Conservation (phyloP, 2,797 vertebrate genomes). For the Vultur gryphus region DNA sequence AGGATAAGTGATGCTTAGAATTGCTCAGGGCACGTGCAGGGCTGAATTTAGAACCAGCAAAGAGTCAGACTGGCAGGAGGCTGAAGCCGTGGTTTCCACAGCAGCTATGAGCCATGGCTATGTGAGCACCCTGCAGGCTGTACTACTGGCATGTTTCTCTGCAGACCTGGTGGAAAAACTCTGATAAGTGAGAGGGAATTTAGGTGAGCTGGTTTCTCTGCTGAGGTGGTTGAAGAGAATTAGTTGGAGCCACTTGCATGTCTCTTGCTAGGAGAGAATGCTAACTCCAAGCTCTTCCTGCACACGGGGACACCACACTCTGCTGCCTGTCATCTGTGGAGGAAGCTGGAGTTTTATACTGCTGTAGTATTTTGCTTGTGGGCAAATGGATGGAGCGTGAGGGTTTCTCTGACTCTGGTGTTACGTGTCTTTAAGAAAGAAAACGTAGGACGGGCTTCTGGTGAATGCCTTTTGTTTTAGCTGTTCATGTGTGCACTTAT, state of each 20-base stretch:
- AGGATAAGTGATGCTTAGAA: not conserved
- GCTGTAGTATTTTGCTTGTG: not conserved
- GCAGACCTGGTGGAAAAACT: not conserved
- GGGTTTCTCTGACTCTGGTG: not conserved
- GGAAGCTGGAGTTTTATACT: not conserved
- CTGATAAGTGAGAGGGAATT: not conserved
- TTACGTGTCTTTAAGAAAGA: not conserved
- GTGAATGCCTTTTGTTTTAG: not conserved
- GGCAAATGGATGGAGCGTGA: not conserved
- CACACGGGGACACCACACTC: rapidly evolving
- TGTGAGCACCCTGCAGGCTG: not conserved
- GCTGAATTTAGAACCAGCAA: not conserved
- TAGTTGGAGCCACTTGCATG: not conserved
- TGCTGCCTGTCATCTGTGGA: not conserved
- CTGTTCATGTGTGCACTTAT: not conserved
- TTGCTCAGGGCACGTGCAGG: not conserved
- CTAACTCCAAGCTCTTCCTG: not conserved
- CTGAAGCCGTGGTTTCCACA: not conserved
- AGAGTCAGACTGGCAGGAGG: not conserved
- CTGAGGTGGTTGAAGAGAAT: not conserved
- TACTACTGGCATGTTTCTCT: not conserved
- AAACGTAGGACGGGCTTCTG: not conserved
- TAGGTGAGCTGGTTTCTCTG: not conserved
- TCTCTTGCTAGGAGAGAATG: not conserved
- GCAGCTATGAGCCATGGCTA: not conserved